These are phyloP conservation scores for Harmothoe impar DNA, from an alignment of 2,888 invertebrate genomes.

Conservation along the genomic window DNA sequence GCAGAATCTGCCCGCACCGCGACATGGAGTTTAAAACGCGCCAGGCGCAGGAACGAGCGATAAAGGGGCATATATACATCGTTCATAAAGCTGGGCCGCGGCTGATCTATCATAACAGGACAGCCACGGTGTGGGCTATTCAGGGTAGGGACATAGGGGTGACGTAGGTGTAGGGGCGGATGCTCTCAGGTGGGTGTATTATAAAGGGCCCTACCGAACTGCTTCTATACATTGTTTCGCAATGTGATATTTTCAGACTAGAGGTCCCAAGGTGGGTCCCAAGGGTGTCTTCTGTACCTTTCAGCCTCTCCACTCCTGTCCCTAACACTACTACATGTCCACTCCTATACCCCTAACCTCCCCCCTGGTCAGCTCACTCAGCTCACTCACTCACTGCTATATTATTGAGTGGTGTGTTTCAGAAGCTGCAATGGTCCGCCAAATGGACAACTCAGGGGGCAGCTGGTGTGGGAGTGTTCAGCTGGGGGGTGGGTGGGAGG, in stretches of 20 bases:
- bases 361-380: neutral
- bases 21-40: slow-evolving; percentile 1
- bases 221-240: too few relatives aligned
- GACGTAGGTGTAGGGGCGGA: too few relatives aligned
- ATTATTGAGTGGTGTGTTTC: slow-evolving; percentile 24
- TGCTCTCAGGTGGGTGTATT: too few relatives aligned
- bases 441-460: neutral
- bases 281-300: neutral
- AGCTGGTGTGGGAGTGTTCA: neutral
- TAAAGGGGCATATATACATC: neutral
- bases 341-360: neutral
- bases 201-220: too few relatives aligned
- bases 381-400: neutral
- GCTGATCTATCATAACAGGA: too few relatives aligned
- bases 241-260: too few relatives aligned
- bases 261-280: too few relatives aligned
- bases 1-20: neutral
- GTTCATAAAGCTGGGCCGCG: neutral
- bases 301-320: neutral
- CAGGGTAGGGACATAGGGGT: too few relatives aligned
- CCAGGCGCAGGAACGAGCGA: too few relatives aligned
- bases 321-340: neutral
- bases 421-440: neutral
- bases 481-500: neutral
- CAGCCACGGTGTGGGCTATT: too few relatives aligned